Evolutionary conservation across 2,888 invertebrate species (phyloP).

Genomic region (Podabrus alpinus): DNA sequence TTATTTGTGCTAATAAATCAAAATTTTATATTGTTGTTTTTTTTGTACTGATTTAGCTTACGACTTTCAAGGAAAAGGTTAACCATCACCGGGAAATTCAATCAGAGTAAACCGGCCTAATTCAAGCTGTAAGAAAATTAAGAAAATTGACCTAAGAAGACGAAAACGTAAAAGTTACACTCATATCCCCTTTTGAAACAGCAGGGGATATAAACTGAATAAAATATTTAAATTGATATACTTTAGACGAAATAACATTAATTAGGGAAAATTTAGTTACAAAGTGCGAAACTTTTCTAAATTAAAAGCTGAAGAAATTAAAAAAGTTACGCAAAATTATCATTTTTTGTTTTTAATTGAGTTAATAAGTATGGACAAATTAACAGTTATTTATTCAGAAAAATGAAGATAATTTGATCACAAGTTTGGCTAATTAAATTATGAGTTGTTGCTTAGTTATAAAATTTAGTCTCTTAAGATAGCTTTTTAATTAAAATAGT

Average conservation of each 20-base stretch:
- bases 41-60: background rate
- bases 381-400: conserved; percentile 43
- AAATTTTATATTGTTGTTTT: background rate
- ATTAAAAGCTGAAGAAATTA: background rate
- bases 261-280: background rate
- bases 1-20: background rate
- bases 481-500: conserved; percentile 16
- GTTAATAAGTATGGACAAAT: conserved; percentile 41
- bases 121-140: background rate
- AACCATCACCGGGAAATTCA: background rate
- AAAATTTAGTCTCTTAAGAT: conserved; percentile 12
- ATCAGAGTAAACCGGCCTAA: background rate
- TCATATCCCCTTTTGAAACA: background rate
- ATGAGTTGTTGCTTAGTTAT: conserved; percentile 38
- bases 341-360: conserved; percentile 33
- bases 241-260: background rate
- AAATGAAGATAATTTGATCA: conserved; percentile 44
- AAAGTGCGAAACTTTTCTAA: background rate
- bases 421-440: conserved; percentile 41
- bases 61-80: background rate
- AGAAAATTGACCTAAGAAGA: background rate
- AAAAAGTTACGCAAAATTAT: background rate
- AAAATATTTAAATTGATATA: background rate
- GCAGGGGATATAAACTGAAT: background rate
- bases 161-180: background rate